Evolutionary conservation across 2,113 vertebrate genomes (phyloP).

Genomic region (Amblyopsis rosae): DNA sequence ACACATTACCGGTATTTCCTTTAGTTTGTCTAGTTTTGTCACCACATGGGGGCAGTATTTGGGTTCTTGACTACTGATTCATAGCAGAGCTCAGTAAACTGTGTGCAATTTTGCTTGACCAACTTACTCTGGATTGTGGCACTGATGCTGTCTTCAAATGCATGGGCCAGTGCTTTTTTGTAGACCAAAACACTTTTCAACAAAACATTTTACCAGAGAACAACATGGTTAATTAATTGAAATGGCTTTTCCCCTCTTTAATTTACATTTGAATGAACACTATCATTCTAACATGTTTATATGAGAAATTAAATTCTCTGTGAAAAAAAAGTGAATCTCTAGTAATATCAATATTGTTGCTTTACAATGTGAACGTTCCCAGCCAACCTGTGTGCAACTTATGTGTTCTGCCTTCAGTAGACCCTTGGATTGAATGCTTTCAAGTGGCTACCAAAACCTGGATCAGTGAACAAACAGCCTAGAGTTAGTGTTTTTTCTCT

Average conservation of each 20-base stretch:
- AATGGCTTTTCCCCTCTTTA: neutral
- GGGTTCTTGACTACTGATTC: slow-evolving; percentile 15
- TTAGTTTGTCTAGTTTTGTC: slow-evolving; percentile 5
- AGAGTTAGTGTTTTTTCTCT: neutral
- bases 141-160: neutral
- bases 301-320: neutral
- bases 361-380: neutral
- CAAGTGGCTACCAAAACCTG: slow-evolving; percentile 19
- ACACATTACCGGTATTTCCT: too few relatives aligned
- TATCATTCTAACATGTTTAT: too few relatives aligned
- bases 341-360: neutral
- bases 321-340: neutral
- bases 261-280: too few relatives aligned
- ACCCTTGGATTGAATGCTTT: neutral
- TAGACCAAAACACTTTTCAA: neutral
- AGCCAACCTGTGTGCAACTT: slow-evolving; percentile 9
- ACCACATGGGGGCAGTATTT: slow-evolving; percentile 68
- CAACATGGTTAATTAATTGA: neutral
- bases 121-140: slow-evolving; percentile 4
- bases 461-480: slow-evolving; percentile 13
- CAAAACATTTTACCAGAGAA: slow-evolving; percentile 7
- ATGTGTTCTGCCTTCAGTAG: slow-evolving; percentile 14
- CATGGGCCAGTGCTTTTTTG: neutral
- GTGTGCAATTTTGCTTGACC: slow-evolving; percentile 26
- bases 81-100: slow-evolving; percentile 10